These are phyloP conservation scores for Cydia strobilella DNA, from an alignment of 1,140 invertebrate genomes.

Conservation along the genomic window DNA sequence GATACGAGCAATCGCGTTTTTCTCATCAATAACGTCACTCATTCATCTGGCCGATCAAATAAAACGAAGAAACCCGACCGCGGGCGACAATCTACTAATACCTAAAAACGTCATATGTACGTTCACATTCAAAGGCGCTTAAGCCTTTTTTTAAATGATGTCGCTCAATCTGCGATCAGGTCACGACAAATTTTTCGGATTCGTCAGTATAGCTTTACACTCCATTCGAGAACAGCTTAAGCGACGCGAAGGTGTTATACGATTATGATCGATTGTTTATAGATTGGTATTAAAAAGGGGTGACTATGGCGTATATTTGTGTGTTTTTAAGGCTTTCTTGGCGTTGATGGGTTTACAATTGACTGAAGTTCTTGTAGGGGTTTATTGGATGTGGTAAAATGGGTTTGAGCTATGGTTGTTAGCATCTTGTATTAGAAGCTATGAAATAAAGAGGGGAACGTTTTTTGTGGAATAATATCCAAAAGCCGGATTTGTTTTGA, in stretches of 20 bases:
- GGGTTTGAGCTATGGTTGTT: background rate
- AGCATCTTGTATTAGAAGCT: slow-evolving; percentile 2
- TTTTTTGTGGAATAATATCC: background rate
- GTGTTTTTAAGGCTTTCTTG: background rate
- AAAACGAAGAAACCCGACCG: slow-evolving; percentile 10
- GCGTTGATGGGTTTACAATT: background rate
- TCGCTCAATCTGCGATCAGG: background rate
- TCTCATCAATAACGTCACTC: slow-evolving; percentile 12
- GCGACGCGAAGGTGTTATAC: background rate
- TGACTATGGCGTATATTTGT: background rate
- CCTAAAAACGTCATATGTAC: background rate
- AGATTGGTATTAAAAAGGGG: background rate
- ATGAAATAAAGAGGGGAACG: background rate
- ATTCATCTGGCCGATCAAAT: slow-evolving; percentile 16
- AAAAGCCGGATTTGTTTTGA: background rate
- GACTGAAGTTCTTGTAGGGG: background rate
- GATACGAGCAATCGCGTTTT: slow-evolving; percentile 5
- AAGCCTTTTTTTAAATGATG: background rate
- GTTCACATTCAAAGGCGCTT: background rate
- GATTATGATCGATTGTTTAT: background rate
- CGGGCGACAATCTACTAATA: background rate
- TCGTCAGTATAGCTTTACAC: slow-evolving; percentile 8
- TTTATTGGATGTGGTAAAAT: slow-evolving; percentile 9
- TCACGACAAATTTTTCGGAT: slow-evolving; percentile 8
- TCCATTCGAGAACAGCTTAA: background rate